Percentiles rank a stretch among this genome's conserved stretches.
These are phyloP conservation scores for Sclerurus mexicanus DNA, from an alignment of 2,113 vertebrate genomes.

Conservation along the genomic window DNA sequence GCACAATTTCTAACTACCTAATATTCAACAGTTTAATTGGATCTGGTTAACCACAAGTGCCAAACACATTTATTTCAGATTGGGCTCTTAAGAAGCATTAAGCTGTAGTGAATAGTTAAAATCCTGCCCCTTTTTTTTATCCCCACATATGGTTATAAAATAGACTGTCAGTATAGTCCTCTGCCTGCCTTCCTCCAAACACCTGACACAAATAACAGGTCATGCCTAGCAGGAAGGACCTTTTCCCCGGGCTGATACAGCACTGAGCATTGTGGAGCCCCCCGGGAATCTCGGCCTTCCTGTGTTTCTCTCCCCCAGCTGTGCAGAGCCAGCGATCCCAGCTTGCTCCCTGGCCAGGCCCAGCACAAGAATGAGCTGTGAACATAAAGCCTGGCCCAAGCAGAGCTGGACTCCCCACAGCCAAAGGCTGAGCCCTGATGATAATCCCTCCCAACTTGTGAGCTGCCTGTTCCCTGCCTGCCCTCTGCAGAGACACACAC, in stretches of 20 bases:
- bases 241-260: background rate
- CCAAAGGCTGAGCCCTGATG: accelerated
- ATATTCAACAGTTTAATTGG: background rate
- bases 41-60: background rate
- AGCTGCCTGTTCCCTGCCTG: background rate
- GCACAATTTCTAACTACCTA: background rate
- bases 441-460: background rate
- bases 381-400: background rate
- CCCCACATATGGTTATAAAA: background rate
- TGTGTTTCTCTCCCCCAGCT: background rate
- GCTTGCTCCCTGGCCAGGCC: background rate
- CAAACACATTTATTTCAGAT: background rate
- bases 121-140: background rate
- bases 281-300: background rate
- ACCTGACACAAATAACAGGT: background rate
- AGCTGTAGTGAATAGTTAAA: background rate
- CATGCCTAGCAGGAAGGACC: background rate
- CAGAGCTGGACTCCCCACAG: background rate
- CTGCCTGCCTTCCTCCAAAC: background rate
- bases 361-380: background rate
- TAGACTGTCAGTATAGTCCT: background rate
- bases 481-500: background rate
- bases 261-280: background rate
- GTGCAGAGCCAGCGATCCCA: background rate
- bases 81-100: background rate